Evolutionary conservation across 1,140 invertebrate genomes (phyloP), one percentile per base, ranked within the genome.

Genomic region (Drosophila carrolli): DNA sequence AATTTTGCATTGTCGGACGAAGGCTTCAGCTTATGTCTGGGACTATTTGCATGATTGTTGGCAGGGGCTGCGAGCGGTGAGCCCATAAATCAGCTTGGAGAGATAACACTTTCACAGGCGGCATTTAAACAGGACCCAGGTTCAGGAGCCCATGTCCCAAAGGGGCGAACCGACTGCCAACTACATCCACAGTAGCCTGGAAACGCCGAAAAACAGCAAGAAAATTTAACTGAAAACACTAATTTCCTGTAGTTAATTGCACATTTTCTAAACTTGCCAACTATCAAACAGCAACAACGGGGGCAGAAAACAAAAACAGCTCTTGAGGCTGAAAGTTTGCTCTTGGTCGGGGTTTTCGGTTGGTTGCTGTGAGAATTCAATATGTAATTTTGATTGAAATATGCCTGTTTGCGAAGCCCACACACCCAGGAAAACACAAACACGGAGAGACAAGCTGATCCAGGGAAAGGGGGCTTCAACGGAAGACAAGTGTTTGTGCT

Each of bases 311-410:
- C 61, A 66, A 68, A 68, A 68, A 68, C 65, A 68, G 35, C 62
- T 55, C 62, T 58, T 44, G 38, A 67, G 73, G 54, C 62, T 47
- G 41, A 66, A 75, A 76, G 72, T 70, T 61, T 75, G 47, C 59
- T 70, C 23, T 67, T 47, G 62, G 43, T 65, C 56, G 40, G 57
- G 61, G 57, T 70, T 86, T 78, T 78, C 54, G 63, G 57, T 71
- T 27, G 65, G 51, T 50, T 58, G 51, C 61, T 75, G 68, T 62
- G 47, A 56, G 68, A 61, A 72, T 78, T 88, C 80, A 81, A 89
- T 89, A 89, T 81, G 70, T 73, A 89, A 81, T 84, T 89, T 84
- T 84, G 84, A 89, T 89, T 89, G 85, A 89, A 89, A 89, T 84
- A 84, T 89, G 80, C 80, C 84, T 88, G 84, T 83, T 88, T 88